Evolutionary conservation across 2,888 invertebrate genomes (phyloP).

Genomic region (Hydropsyche betteni): DNA sequence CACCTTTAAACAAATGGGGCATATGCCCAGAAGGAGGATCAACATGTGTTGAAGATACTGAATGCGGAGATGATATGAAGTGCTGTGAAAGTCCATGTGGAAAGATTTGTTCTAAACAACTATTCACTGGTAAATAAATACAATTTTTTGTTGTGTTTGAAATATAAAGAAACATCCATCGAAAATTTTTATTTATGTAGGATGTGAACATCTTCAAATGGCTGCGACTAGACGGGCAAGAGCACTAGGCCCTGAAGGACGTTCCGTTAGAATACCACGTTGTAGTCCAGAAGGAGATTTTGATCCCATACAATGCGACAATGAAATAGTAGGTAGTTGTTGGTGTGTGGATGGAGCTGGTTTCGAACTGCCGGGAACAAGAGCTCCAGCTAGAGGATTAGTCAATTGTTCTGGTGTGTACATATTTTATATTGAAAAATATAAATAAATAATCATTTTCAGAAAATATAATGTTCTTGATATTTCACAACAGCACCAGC

Average conservation of each 20-base stretch:
- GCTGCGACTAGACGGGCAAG: constrained; percentile 72
- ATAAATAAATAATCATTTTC: neutral
- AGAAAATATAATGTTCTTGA: constrained; percentile 3
- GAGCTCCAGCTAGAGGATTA: constrained; percentile 70
- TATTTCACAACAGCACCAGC: constrained; percentile 62
- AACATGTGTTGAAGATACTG: constrained; percentile 68
- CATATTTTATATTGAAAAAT: neutral
- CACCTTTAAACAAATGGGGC: constrained; percentile 55
- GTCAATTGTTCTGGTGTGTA: constrained; percentile 74
- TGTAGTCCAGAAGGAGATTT: constrained; percentile 80
- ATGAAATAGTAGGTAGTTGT: constrained; percentile 76
- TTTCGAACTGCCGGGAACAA: constrained; percentile 79
- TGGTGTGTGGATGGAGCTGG: constrained; percentile 88
- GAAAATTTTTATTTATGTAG: constrained; percentile 55
- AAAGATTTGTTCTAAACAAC: constrained; percentile 67
- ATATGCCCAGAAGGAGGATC: constrained; percentile 70
- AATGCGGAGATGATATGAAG: constrained; percentile 69
- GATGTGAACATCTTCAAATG: constrained; percentile 73
- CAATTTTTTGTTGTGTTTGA: no score
- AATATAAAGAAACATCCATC: no score
- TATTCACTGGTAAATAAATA: constrained; percentile 67
- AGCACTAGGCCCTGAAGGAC: constrained; percentile 63
- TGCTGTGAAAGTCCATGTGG: constrained; percentile 78
- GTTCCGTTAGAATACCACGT: constrained; percentile 71
- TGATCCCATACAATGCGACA: constrained; percentile 80